A percentile compares a stretch with the other conserved stretches of the same genome.
Evolutionary conservation across 2,113 vertebrate genomes (phyloP).

Genomic region (Physeter macrocephalus): DNA sequence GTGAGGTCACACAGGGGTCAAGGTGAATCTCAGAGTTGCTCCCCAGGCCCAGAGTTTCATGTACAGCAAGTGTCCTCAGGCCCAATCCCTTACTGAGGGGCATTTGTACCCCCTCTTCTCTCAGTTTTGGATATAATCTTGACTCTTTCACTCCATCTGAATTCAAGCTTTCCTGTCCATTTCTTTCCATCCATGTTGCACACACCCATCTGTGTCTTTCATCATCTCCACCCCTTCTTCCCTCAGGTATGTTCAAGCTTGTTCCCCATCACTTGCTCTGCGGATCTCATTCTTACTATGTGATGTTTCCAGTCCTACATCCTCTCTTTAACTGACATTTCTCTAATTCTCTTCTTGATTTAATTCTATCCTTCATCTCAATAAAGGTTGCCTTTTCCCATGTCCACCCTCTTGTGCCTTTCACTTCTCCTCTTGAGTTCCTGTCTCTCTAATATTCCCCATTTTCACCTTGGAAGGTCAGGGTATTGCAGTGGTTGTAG

Average conservation of each 20-base stretch:
- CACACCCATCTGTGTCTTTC: neutral
- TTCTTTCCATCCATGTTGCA: neutral
- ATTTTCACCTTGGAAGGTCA: neutral
- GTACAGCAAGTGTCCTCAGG: neutral
- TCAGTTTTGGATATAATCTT: neutral
- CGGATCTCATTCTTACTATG: fast-evolving
- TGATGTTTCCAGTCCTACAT: neutral
- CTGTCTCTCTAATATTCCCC: neutral
- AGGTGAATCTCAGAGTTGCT: neutral
- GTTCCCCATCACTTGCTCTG: neutral
- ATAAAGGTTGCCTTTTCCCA: neutral
- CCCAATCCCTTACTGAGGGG: too few species aligned
- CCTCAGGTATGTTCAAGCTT: neutral
- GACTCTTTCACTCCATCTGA: neutral
- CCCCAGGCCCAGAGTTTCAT: neutral
- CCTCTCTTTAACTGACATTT: neutral
- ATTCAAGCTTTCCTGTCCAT: neutral
- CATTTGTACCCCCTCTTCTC: too few species aligned
- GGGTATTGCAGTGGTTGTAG: neutral
- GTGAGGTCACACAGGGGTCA: neutral
- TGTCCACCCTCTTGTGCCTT: neutral
- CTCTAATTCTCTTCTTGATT: neutral
- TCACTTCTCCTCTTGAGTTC: neutral
- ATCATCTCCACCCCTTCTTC: neutral
- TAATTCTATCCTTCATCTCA: neutral